phyloP scores from a whole-genome alignment of 2,113 vertebrate species.

The Nothobranchius furzeri region DNA sequence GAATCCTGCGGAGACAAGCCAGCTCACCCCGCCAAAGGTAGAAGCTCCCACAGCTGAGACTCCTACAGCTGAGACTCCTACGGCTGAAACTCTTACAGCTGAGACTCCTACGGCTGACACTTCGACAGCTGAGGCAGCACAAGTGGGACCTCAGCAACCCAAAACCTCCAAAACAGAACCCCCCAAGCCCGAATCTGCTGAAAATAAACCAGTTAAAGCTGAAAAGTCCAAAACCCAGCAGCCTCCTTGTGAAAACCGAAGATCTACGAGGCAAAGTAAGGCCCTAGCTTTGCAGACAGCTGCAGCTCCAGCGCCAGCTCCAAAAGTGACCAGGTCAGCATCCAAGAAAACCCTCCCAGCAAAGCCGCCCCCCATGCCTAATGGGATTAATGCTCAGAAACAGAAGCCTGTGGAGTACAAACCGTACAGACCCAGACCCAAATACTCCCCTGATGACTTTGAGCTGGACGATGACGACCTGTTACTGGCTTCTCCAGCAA shows the following conservation, averaged over 20 bases:
- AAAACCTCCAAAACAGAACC: conserved; percentile 25
- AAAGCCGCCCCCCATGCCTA: conserved; percentile 79
- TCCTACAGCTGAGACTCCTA: conserved; percentile 10
- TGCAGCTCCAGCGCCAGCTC: conserved; percentile 29
- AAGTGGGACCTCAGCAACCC: conserved; percentile 1
- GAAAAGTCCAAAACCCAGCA: conserved; percentile 25
- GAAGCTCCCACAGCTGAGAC: conserved; percentile 33
- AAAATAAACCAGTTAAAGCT: conserved; percentile 27
- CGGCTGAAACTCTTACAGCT: too few species aligned
- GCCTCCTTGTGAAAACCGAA: conserved; percentile 35
- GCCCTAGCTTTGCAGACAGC: conserved; percentile 39
- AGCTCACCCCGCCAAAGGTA: conserved; percentile 24
- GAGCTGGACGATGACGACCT: conserved; percentile 80
- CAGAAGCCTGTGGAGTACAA: conserved; percentile 76
- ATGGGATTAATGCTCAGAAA: conserved; percentile 73
- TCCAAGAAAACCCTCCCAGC: conserved; percentile 71
- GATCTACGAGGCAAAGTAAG: conserved; percentile 58
- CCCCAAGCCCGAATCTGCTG: conserved; percentile 9
- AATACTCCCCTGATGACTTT: conserved; percentile 81
- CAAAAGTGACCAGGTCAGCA: conserved; percentile 60
- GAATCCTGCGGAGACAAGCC: conserved; percentile 32
- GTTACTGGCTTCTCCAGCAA: conserved; percentile 39
- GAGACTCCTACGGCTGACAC: too few species aligned
- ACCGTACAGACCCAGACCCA: conserved; percentile 79
- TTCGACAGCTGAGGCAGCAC: too few species aligned